Percentiles rank a stretch among this genome's conserved stretches.
These are phyloP conservation scores for Drosophila histrio DNA, from an alignment of 2,888 invertebrate genomes.

Conservation along the genomic window DNA sequence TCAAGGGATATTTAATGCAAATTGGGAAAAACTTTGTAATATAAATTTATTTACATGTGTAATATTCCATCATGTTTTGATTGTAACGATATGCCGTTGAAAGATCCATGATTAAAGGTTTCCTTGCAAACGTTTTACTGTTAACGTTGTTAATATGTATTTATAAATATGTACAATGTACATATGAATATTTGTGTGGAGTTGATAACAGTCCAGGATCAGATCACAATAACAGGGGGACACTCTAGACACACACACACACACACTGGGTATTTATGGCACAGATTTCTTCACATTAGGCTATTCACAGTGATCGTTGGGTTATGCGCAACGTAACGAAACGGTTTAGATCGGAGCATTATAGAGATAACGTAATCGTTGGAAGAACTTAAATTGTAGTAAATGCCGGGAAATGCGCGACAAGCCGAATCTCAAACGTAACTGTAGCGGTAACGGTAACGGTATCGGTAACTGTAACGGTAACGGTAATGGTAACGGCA, in stretches of 20 bases:
- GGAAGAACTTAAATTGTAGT: neutral
- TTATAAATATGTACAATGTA: neutral
- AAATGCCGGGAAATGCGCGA: neutral
- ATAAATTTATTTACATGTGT: slow-evolving; percentile 90
- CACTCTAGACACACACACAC: neutral
- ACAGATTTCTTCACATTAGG: neutral
- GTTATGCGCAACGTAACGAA: neutral
- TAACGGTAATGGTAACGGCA: slow-evolving; percentile 40
- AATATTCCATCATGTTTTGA: slow-evolving; percentile 99
- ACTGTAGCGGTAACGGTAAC: neutral
- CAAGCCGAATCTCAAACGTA: neutral
- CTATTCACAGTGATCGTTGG: too few species aligned
- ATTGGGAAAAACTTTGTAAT: neutral
- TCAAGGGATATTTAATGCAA: too few species aligned
- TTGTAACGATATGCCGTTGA: slow-evolving; percentile 97
- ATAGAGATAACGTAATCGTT: neutral
- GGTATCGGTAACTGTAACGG: slow-evolving; percentile 7
- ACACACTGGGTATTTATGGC: neutral
- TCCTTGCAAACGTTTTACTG: neutral
- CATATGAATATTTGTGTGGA: neutral
- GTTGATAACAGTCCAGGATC: neutral
- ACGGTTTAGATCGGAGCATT: neutral
- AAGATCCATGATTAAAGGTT: slow-evolving; percentile 88
- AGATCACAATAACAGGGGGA: neutral
- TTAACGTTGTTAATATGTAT: neutral